These are phyloP conservation scores for Caenorhabditis imperialis DNA, from an alignment of 2,888 invertebrate species.

Conservation along the genomic window DNA sequence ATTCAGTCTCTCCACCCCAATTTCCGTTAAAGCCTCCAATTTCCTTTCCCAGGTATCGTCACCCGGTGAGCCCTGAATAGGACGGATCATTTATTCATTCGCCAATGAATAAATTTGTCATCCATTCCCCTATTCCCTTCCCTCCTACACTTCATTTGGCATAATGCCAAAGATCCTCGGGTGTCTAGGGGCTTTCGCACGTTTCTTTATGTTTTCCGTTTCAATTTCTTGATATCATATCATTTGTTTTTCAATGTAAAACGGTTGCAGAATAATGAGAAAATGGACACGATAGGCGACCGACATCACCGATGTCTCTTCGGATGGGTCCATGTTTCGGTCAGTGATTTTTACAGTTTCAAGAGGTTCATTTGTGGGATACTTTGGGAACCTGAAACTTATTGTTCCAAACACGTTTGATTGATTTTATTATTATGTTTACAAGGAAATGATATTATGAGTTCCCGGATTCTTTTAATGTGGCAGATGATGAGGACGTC, in stretches of 20 bases:
- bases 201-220: too few species aligned
- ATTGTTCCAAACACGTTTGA: background rate
- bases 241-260: too few species aligned
- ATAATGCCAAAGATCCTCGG: too few species aligned
- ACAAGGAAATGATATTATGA: background rate
- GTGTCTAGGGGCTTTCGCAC: too few species aligned
- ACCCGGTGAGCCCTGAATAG: background rate
- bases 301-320: conserved; percentile 58
- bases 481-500: conserved; percentile 28
- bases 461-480: background rate
- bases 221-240: too few species aligned
- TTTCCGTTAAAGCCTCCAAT: too few species aligned
- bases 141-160: background rate
- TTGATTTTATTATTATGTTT: too few species aligned
- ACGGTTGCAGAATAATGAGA: conserved; percentile 48
- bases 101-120: conserved; percentile 35
- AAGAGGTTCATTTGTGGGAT: too few species aligned
- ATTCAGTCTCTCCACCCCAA: background rate
- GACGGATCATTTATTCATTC: conserved; percentile 41
- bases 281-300: conserved; percentile 53
- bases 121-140: background rate
- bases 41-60: conserved; percentile 1
- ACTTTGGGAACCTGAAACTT: background rate
- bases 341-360: too few species aligned
- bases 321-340: conserved; percentile 53